Evolutionary conservation across 2,888 invertebrate species (phyloP), one percentile per base, ranked within the genome.

Genomic region (Anagyrus pseudococci): DNA sequence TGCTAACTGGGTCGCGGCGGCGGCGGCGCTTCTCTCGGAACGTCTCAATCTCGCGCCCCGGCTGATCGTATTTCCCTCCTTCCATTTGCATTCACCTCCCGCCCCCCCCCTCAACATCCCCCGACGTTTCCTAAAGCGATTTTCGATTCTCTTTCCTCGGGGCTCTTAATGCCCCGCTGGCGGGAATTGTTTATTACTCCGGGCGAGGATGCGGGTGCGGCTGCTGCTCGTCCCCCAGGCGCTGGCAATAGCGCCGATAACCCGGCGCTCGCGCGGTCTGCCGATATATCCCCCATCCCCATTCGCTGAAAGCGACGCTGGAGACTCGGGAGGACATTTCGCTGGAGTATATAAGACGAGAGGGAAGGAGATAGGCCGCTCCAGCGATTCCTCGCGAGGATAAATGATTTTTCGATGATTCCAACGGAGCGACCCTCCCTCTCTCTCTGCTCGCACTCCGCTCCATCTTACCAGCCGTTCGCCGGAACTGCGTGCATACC

Each of bases 1-100:
- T 46, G 58, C 49, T 58, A 62, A 66, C 66, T 66, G 57, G 66
- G 60, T 66, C 66, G 60, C 37, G 53, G 37, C 41, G 55, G 29
- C 29, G 29, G 29, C 6, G 29, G 29, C 29, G 29, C 29, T 15
- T 8, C 33, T 15, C 8, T 37, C 44, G 33, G 58, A 59, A 57
- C 49, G 56, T 62, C 59, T 66, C 62, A 56, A 62, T 62, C 62
- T 58, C 48, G 19, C 55, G 19, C 48, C 20, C 26, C 46, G 52
- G 44, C 62, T 57, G 62, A 61, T 64, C 61, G 60, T 58, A 64
- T 64, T 64, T 64, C 58, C 65, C 49, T 40, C 19, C 48, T n/a
- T 63, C 58, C 63, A 61, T 67, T 64, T 67, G 64, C 63, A 66
- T 63, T 57, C 58, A 44, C 37, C 49, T 10, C 22, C 2, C 48